Conservation (phyloP, 92 coral and sea anemone genomes). For the Isaurus tuberculatus region DNA sequence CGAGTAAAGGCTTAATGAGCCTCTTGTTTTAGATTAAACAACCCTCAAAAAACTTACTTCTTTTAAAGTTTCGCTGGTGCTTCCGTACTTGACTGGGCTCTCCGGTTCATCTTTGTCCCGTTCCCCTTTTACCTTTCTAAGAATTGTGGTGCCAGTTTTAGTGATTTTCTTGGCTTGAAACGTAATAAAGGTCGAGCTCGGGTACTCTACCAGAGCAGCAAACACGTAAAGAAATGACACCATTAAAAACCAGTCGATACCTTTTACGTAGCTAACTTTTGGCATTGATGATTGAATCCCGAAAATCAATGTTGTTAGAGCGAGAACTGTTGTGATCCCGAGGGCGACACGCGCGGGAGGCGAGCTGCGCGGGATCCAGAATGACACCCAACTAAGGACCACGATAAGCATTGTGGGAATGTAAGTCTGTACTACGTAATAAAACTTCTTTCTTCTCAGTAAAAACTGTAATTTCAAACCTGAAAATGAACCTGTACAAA, state of each 20-base stretch:
- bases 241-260: constrained; percentile 94
- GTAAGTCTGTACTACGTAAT: constrained; percentile 88
- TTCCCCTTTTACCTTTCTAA: constrained; percentile 81
- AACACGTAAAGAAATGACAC: constrained; percentile 90
- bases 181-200: constrained; percentile 89
- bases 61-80: constrained; percentile 54
- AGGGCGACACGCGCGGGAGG: constrained; percentile 99
- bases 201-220: constrained; percentile 93
- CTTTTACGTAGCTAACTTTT: constrained; percentile 94
- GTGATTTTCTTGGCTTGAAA: constrained; percentile 90
- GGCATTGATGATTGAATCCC: constrained; percentile 95
- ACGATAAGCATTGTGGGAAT: constrained; percentile 85
- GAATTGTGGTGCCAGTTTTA: constrained; percentile 74
- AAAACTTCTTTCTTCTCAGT: constrained; percentile 83
- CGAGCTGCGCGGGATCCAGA: constrained; percentile 97
- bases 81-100: constrained; percentile 59
- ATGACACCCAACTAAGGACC: constrained; percentile 92
- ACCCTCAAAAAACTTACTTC: too few species aligned
- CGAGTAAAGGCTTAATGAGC: too few species aligned
- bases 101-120: constrained; percentile 48
- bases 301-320: constrained; percentile 92
- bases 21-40: too few species aligned
- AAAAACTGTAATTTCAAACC: constrained; percentile 64
- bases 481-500: constrained; percentile 66
- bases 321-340: constrained; percentile 98